Conservation (phyloP, 2,113 vertebrate genomes). For the Acrocephalus kingi region DNA sequence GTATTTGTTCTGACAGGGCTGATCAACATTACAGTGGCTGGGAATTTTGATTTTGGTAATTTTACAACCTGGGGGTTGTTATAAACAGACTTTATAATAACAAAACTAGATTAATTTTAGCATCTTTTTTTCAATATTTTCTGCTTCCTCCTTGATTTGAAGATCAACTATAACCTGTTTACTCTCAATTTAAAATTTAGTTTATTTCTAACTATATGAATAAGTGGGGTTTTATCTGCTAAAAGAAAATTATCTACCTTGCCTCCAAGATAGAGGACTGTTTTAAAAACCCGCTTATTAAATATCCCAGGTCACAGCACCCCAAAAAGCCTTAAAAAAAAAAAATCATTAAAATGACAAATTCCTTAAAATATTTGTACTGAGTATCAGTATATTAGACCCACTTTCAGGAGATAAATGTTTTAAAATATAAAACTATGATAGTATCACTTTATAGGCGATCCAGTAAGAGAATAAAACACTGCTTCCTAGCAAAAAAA, state of each 20-base stretch:
- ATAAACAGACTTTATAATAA: background rate
- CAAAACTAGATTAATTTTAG: background rate
- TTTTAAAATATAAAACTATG: background rate
- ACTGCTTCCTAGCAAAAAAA: background rate
- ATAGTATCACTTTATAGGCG: background rate
- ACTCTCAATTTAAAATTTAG: background rate
- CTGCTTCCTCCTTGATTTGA: background rate
- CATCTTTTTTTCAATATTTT: background rate
- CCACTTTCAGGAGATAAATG: background rate
- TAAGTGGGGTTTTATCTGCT: background rate
- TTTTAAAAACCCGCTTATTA: background rate
- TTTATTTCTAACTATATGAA: background rate
- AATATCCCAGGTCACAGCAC: background rate
- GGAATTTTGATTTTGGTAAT: background rate
- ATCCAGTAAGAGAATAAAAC: background rate
- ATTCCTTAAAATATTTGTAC: background rate
- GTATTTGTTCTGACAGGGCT: background rate
- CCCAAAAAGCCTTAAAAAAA: background rate
- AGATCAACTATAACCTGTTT: background rate
- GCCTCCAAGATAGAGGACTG: background rate
- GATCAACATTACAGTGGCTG: background rate
- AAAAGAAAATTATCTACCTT: background rate
- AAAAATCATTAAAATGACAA: background rate
- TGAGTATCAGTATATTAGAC: background rate
- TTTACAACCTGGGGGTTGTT: background rate